Base-by-base conservation (phyloP, 1,140 invertebrate genomes). In the Panonychus citri region DNA sequence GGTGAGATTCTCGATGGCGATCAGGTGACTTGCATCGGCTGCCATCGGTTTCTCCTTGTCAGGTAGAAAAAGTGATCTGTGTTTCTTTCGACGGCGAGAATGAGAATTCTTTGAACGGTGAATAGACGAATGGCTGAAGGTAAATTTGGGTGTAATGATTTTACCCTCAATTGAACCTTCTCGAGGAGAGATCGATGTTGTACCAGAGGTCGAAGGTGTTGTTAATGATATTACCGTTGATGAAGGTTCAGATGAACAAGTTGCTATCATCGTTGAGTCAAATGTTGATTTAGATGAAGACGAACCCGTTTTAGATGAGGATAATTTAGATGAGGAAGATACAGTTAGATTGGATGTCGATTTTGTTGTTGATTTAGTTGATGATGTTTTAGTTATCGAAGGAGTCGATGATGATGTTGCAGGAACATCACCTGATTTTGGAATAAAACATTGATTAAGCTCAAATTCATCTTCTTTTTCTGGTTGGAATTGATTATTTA, bases 11-110 rank as follows among this genome's bases (percentile, higher is more conserved):
- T 54, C 53, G 3, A 58, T 57, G 15, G 34, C 50, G 8, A 40
- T 15, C 12, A 55, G 3, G 17, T 34, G 12, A 46, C 15, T 39
- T 5, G 30, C 52, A 54, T 70, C 54, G 72, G 69, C 42, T 76
- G 67, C 28, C 75, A 66, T 60, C 76, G 75, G 12, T 76, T 66
- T 59, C 78, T 79, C 28, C 15, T 21, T 10, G 8, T 46, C 43
- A n/a, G 21, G n/a, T 46, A 10, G n/a, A 7, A n/a, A 46, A 12
- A 13, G 19, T 30, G 49, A 25, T 26, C 28, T 21, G 27, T 51
- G 49, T n/a, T 27, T 25, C 28, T 19, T 26, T 24, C 27, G 26
- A 27, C 28, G 49, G 10, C 24, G 24, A 5, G 15, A 24, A 51
- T 51, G 49, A 30, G 49, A 51, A n/a, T 25, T 26, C 17, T 26